Conservation (phyloP, 2,888 invertebrate genomes). For the Drosophila setosimentum region DNA sequence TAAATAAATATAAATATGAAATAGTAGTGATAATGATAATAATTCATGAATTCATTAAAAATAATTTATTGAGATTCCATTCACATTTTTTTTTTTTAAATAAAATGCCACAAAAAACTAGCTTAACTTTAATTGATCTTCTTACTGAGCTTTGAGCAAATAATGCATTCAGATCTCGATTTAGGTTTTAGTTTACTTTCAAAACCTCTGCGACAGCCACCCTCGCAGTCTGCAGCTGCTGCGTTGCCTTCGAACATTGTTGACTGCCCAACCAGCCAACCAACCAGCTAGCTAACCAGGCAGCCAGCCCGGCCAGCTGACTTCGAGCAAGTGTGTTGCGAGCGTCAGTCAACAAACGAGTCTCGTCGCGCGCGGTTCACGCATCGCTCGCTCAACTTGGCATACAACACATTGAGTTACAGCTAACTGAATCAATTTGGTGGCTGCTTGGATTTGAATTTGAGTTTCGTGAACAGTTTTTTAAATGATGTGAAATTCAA, state of each 20-base stretch:
- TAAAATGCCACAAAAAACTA: not conserved
- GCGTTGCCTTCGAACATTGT: slow-evolving; percentile 32
- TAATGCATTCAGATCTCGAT: slow-evolving; percentile 30
- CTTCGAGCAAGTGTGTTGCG: slow-evolving; percentile 47
- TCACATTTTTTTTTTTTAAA: no score
- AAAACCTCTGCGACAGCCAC: slow-evolving; percentile 22
- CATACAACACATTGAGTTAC: slow-evolving; percentile 13
- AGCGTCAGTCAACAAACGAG: slow-evolving; percentile 62
- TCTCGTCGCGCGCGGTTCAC: slow-evolving; percentile 63
- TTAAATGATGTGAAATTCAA: slow-evolving; percentile 33
- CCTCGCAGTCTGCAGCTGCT: slow-evolving; percentile 16
- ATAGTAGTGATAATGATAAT: no score
- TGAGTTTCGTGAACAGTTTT: slow-evolving; percentile 28
- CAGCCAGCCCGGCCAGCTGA: slow-evolving; percentile 32
- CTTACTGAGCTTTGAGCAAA: not conserved
- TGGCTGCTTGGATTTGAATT: slow-evolving; percentile 20
- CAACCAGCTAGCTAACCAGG: not conserved
- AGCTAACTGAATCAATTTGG: slow-evolving; percentile 16
- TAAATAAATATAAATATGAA: not conserved
- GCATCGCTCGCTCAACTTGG: slow-evolving; percentile 41
- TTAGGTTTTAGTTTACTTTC: slow-evolving; percentile 37
- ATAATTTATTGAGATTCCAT: not conserved
- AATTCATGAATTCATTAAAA: not conserved
- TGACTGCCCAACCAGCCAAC: not conserved
- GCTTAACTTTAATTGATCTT: not conserved